Percentiles rank a stretch among this genome's conserved stretches.
Evolutionary conservation across 2,113 vertebrate species (phyloP).

Genomic region (Nesoenas mayeri): DNA sequence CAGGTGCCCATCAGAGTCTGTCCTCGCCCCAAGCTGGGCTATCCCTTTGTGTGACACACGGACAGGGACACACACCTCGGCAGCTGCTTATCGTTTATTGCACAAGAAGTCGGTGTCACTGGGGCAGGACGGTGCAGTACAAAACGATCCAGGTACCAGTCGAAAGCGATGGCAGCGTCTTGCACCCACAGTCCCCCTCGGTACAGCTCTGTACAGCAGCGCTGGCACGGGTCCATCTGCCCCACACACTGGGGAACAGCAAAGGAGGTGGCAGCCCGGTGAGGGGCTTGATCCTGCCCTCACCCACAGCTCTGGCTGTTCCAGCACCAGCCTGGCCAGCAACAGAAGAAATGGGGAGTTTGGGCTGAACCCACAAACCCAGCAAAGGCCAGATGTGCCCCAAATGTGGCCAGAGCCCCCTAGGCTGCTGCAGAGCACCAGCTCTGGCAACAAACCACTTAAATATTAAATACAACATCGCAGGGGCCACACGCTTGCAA

Average conservation of each 20-base stretch:
- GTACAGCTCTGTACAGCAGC: not conserved
- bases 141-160: constrained; percentile 17
- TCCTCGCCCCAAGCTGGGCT: not conserved
- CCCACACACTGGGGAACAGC: fast-evolving
- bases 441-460: not conserved
- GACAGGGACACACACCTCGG: not conserved
- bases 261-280: not conserved
- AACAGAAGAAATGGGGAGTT: not conserved
- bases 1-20: too few relatives aligned
- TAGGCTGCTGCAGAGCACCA: not conserved
- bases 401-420: fast-evolving
- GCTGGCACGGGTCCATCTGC: too few relatives aligned
- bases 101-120: constrained; percentile 70
- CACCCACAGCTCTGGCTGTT: fast-evolving
- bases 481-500: not conserved
- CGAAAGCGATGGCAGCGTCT: constrained; percentile 21
- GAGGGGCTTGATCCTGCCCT: not conserved
- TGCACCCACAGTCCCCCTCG: not conserved
- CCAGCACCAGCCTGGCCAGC: fast-evolving
- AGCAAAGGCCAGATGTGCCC: not conserved
- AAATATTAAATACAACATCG: not conserved
- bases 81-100: constrained; percentile 80
- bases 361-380: not conserved
- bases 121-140: constrained; percentile 59
- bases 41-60: not conserved